Evolutionary conservation across 2,888 invertebrate genomes (phyloP), one percentile per base, ranked within the genome.

Genomic region (Desoria tigrina): DNA sequence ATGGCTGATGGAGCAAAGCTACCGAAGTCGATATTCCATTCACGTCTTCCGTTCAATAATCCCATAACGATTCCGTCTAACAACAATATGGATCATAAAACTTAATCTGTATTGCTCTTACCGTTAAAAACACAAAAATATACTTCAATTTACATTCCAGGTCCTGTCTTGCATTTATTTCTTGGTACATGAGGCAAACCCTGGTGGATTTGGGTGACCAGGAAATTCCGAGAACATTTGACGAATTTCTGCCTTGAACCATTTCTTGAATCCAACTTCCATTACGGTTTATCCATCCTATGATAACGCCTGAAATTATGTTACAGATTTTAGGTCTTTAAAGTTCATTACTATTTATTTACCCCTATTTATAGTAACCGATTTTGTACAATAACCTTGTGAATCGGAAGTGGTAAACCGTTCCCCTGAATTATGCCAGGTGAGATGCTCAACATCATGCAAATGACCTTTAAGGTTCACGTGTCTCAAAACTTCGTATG

Each of bases 361-460:
- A n/a, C n/a, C n/a, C n/a, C n/a, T n/a, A n/a, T n/a, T n/a, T n/a
- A n/a, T n/a, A n/a, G n/a, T n/a, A n/a, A n/a, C n/a, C n/a, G n/a
- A n/a, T n/a, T n/a, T n/a, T n/a, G n/a, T n/a, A n/a, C n/a, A 32
- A 4, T 32, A 32, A 4, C 32, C 6, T 32, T 32, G 32, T n/a
- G 16, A 16, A 45, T 45, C 45, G 45, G 45, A 45, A 16, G 45
- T 45, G 6, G 45, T 45, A 45, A 45, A 45, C n/a, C 45, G 45
- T 6, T 45, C 45, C 45, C 21, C 45, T 6, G 45, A 18, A 16
- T n/a, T 16, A 6, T 45, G 16, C 45, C 45, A 45, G 16, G n/a
- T 18, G 6, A 45, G 6, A 6, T n/a, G 16, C n/a, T 45, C 45
- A 6, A 45, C 45, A 16, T 45, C 21, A 16, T 9, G n/a, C 45